Percentiles rank a stretch among this genome's conserved stretches.
These are phyloP conservation scores for Beaufortia kweichowensis DNA, from an alignment of 2,113 vertebrate genomes.

Conservation along the genomic window DNA sequence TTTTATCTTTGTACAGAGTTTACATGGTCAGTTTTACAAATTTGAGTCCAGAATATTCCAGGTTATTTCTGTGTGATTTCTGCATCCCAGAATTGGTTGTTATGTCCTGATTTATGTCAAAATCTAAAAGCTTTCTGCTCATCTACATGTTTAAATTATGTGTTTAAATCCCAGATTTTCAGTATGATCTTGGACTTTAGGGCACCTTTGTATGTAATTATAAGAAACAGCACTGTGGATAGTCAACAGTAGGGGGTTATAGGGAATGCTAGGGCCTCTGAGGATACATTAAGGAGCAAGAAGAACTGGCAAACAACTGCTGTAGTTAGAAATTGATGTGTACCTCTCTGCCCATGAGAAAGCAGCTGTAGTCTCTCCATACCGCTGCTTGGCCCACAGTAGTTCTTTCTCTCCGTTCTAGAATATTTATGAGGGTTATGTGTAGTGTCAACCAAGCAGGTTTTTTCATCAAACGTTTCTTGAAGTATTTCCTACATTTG, in stretches of 20 bases:
- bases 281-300: too few relatives aligned
- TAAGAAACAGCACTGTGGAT: neutral
- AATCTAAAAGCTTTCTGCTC: neutral
- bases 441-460: constrained; percentile 1
- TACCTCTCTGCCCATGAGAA: neutral
- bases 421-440: constrained; percentile 46
- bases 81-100: too few relatives aligned
- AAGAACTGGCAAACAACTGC: too few relatives aligned
- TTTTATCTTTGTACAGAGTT: too few relatives aligned
- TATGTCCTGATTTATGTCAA: too few relatives aligned
- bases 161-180: neutral
- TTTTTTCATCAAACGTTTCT: constrained; percentile 21
- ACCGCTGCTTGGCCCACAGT: neutral
- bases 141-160: neutral
- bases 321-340: neutral
- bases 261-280: too few relatives aligned
- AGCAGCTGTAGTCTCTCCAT: neutral
- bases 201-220: neutral
- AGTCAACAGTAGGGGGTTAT: too few relatives aligned
- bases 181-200: neutral
- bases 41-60: too few relatives aligned
- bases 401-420: constrained; percentile 31
- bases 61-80: too few relatives aligned
- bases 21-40: too few relatives aligned
- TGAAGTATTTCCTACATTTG: constrained; percentile 31